Evolutionary conservation across 1,140 invertebrate genomes (phyloP).

Genomic region (Penaeus vannamei): DNA sequence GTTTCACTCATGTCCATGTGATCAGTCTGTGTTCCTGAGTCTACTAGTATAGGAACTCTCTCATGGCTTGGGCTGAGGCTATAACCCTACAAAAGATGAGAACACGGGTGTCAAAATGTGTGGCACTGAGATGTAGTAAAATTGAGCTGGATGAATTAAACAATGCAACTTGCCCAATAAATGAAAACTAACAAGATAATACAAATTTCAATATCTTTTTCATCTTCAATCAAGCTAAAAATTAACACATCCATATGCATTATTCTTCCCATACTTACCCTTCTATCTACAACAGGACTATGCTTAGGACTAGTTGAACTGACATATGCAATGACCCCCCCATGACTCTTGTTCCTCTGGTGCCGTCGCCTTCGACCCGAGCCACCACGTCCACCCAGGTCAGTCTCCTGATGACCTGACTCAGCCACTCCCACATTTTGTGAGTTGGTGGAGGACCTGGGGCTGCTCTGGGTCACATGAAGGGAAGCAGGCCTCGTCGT

Average conservation of each 20-base stretch:
- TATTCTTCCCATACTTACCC: constrained; percentile 13
- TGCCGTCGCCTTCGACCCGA: constrained; percentile 49
- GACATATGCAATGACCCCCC: constrained; percentile 56
- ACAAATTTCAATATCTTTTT: neutral
- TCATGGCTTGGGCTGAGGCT: constrained; percentile 67
- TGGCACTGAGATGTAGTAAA: no score
- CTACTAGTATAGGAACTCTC: constrained; percentile 61
- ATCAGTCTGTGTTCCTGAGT: constrained; percentile 69
- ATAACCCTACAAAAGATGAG: constrained; percentile 45
- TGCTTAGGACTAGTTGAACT: constrained; percentile 37
- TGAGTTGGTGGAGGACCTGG: neutral
- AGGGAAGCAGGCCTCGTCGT: constrained; percentile 65
- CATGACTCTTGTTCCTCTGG: constrained; percentile 65
- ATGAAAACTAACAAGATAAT: neutral
- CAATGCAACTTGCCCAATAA: neutral
- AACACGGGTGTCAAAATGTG: neutral
- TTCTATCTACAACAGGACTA: constrained; percentile 70
- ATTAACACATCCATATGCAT: no score
- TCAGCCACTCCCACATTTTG: constrained; percentile 1
- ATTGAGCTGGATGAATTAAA: neutral
- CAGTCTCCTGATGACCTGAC: constrained; percentile 29
- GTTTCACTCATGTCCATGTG: constrained; percentile 68
- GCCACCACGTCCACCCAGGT: neutral
- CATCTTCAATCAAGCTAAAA: neutral
- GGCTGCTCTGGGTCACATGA: constrained; percentile 47